These are phyloP conservation scores for Ceyx cyanopectus DNA, from an alignment of 2,113 vertebrate genomes.

Conservation along the genomic window DNA sequence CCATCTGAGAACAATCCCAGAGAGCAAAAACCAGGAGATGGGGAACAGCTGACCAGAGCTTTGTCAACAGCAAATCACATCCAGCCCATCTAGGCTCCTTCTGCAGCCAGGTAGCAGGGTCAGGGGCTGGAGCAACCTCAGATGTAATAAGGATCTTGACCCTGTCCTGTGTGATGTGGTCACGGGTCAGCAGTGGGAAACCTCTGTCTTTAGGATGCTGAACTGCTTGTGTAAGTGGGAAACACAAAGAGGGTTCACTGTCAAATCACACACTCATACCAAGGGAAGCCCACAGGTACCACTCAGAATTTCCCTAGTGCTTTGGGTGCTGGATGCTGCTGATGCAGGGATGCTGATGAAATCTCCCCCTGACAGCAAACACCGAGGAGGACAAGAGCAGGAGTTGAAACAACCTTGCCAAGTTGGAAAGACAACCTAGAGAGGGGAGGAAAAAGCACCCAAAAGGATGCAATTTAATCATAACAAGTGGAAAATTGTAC, in stretches of 20 bases:
- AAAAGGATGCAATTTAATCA: not conserved
- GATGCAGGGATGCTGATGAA: not conserved
- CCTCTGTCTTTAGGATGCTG: accelerated
- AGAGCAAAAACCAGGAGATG: not conserved
- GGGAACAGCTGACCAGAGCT: accelerated
- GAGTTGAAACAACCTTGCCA: not conserved
- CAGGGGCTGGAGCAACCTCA: not conserved
- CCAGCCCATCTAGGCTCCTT: not conserved
- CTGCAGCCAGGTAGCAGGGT: not conserved
- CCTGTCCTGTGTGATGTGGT: not conserved
- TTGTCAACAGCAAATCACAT: not conserved
- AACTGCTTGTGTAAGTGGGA: not conserved
- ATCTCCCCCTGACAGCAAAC: not conserved
- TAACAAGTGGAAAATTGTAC: not conserved
- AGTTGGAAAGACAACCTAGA: not conserved
- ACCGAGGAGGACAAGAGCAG: not conserved
- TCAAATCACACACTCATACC: accelerated
- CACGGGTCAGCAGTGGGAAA: not conserved
- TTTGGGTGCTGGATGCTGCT: not conserved
- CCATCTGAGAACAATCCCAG: not conserved
- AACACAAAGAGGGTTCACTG: accelerated
- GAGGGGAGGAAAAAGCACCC: too few relatives aligned
- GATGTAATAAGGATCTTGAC: not conserved
- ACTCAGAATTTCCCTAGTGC: not conserved
- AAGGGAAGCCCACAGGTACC: not conserved